Evolutionary conservation across 2,113 vertebrate genomes (phyloP), one percentile per base, ranked within the genome.

Genomic region (Merops nubicus): DNA sequence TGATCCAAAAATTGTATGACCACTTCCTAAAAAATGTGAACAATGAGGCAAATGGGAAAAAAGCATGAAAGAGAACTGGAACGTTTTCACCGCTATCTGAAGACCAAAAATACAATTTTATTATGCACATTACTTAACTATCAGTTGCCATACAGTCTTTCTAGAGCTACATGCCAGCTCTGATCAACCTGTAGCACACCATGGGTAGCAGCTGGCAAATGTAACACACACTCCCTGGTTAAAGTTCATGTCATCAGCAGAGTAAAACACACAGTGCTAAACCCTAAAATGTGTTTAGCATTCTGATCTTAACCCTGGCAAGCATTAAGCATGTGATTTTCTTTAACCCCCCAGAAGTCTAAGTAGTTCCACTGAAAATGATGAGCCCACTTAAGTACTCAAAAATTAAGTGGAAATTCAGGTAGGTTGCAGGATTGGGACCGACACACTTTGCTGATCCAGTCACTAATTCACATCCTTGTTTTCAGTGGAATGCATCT

Each of bases 171-270:
- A 2, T 42, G 47, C 38, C 75, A 94, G 63, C 60, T 82, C n/a
- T 85, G 51, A 85, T 89, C 74, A 72, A 65, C 79, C 77, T 1
- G 1, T 42, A 53, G 59, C 80, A 51, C 63, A n/a, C 54, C 64
- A 53, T 2, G 40, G 64, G 23, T 43, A 94, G 80, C 90, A 94
- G 93, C 93, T 88, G 93, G 90, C 34, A 59, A 88, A 81, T 65
- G 79, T 88, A 88, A 81, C 38, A 42, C 83, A 73, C 70, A 87
- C 80, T 89, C 60, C 60, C 64, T 89, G 68, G 68, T 89, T 93
- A 87, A 95, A 89, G 83, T 89, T 89, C 89, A 59, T 63, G 86
- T 83, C 92, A 90, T 80, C 54, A 1, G 64, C 76, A 91, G 45
- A 74, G 76, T 67, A 60, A 95, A 92, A 94, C 26, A 51, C 83